Evolutionary conservation across 2,888 invertebrate genomes (phyloP), one percentile per base, ranked within the genome.

Genomic region (Eurois occulta): DNA sequence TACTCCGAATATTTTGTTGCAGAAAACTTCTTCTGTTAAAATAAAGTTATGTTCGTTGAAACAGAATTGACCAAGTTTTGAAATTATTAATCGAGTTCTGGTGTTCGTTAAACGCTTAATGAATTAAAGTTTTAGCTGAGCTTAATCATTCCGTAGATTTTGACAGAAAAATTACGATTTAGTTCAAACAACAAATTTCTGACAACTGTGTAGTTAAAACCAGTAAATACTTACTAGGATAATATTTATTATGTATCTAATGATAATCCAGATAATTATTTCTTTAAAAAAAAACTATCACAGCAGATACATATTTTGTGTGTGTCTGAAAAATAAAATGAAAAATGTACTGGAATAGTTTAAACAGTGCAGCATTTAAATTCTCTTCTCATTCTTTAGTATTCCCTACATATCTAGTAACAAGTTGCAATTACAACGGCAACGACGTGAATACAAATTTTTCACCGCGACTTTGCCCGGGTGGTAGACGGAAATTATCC

Each of bases 11-110:
- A 82, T 32, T 73, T 64, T 46, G 32, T 35, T 41, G 46, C 43
- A 35, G 32, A 65, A 46, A 74, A 60, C 21, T 70, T 65, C 7
- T 52, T 43, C 18, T 60, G n/a, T 69, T 55, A 43, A 58, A 64
- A 64, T 64, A 46, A 70, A 81, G 73, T 67, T 48, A 72, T 62
- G 41, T 69, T 75, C 60, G 35, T 69, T 72, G 74, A 75, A 87
- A 67, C 52, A 73, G 83, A 84, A 84, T 85, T 80, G 71, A 64
- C 62, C 18, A 77, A 83, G 78, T 84, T 81, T 83, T 76, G 70
- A 72, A 79, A 77, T 83, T 77, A 81, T 75, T 80, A 77, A 77
- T 81, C 85, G 87, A 83, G 60, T 83, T 83, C 28, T 41, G 71
- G 46, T 65, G 72, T 78, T 72, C 72, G 21, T 58, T 64, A 71